Evolutionary conservation across 53 echinoderm and acorn worm genomes (phyloP), one percentile per base, ranked within the genome.

Genomic region (Echinometra lucunter): DNA sequence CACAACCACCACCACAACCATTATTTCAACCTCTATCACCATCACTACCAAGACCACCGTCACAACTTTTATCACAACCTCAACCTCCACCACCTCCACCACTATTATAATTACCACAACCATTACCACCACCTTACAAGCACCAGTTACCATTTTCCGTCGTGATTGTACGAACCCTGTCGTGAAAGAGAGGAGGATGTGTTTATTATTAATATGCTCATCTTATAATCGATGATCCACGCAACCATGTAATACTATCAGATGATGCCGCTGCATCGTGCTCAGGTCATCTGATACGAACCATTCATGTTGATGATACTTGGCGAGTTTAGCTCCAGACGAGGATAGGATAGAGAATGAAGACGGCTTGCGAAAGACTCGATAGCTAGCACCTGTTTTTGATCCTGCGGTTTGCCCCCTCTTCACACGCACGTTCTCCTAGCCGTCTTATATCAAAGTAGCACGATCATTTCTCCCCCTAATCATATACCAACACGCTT

Each of bases 271-370:
- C 81, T 44, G 81, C 81, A 38, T 38, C 81, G n/a, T n/a, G n/a
- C n/a, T 44, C 40, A 7, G 23, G 6, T 81, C 81, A 38, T 81
- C 38, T 81, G 6, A 21, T 81, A 44, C 18, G 19, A 38, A 21
- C 30, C 81, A 44, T 81, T 81, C 18, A 81, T 74, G 74, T 21
- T 81, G 81, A 81, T 81, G 81, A 81, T 81, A 23, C 38, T 8
- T 42, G 21, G 44, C 81, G 25, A 23, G 38, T 28, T n/a, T 4
- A 44, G 44, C 23, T 19, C 15, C 35, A 49, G 27, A 53, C 15
- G 85, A 85, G 11, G 44, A 34, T 17, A 21, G 23, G 40, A 4
- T 6, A 38, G 81, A 81, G 0, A 2, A 37, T 16, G n/a, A n/a
- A n/a, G n/a, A 10, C 42, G 30, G 69, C 69, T 69, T 69, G 69